Evolutionary conservation across 2,888 invertebrate species (phyloP).

Genomic region (Dioctria linearis): DNA sequence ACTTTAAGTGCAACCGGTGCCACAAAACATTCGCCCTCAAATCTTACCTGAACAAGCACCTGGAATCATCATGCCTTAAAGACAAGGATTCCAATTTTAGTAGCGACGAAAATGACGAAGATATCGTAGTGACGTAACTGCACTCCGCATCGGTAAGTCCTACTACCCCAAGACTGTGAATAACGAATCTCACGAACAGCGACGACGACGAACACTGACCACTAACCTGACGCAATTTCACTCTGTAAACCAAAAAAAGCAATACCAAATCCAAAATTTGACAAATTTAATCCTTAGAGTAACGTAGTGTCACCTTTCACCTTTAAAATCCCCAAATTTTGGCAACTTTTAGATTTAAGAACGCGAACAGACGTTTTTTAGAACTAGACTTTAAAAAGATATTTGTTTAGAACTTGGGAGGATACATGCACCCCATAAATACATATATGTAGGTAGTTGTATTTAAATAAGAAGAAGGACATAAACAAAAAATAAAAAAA

Average conservation of each 20-base stretch:
- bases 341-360: slow-evolving; percentile 42
- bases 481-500: slow-evolving; percentile 33
- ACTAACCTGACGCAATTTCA: slow-evolving; percentile 9
- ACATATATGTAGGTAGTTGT: neutral
- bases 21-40: slow-evolving; percentile 94
- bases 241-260: slow-evolving; percentile 46
- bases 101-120: slow-evolving; percentile 69
- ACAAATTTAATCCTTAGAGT: slow-evolving; percentile 25
- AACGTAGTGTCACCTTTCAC: slow-evolving; percentile 18
- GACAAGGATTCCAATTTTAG: slow-evolving; percentile 66
- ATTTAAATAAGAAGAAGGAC: neutral
- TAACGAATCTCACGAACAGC: neutral
- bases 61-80: slow-evolving; percentile 88
- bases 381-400: slow-evolving; percentile 18
- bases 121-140: slow-evolving; percentile 69
- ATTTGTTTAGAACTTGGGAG: slow-evolving; percentile 9
- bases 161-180: neutral
- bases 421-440: neutral
- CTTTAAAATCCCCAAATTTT: slow-evolving; percentile 15
- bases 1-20: slow-evolving; percentile 89
- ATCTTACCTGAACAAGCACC: slow-evolving; percentile 95
- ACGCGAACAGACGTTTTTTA: slow-evolving; percentile 36
- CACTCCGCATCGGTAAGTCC: slow-evolving; percentile 40
- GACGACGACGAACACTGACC: neutral
- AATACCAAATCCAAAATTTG: slow-evolving; percentile 29